phyloP scores from a whole-genome alignment of 2,888 invertebrate species.

The Macrosiphum euphorbiae region DNA sequence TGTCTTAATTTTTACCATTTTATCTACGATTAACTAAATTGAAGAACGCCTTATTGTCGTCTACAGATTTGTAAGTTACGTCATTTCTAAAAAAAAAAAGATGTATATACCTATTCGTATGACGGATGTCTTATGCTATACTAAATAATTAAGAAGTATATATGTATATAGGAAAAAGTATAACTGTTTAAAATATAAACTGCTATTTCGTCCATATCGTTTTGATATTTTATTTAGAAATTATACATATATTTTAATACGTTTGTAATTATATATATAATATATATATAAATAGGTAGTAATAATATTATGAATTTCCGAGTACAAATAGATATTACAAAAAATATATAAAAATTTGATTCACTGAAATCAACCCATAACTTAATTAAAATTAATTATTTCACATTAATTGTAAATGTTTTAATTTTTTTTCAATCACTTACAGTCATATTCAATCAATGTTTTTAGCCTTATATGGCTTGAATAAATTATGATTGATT shows the following conservation, averaged over 20 bases:
- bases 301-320: not conserved
- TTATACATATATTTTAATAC: not conserved
- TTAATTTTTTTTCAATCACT: not conserved
- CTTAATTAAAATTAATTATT: not conserved
- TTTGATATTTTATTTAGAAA: not conserved
- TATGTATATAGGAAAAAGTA: not conserved
- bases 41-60: not conserved
- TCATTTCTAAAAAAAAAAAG: not conserved
- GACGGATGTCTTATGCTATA: not conserved
- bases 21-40: not conserved
- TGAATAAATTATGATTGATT: not conserved
- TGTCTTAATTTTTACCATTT: not conserved
- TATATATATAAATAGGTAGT: not conserved
- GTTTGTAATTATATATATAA: not conserved
- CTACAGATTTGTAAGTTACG: not conserved
- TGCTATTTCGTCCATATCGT: fast-evolving
- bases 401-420: not conserved
- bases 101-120: not conserved
- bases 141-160: too few species aligned
- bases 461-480: not conserved
- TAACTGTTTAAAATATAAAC: not conserved
- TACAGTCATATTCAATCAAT: not conserved
- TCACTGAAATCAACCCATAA: not conserved
- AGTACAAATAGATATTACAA: not conserved
- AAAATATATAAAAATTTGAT: not conserved